Evolutionary conservation across 53 echinoderm and acorn worm genomes (phyloP).

Genomic region (Astropecten irregularis): DNA sequence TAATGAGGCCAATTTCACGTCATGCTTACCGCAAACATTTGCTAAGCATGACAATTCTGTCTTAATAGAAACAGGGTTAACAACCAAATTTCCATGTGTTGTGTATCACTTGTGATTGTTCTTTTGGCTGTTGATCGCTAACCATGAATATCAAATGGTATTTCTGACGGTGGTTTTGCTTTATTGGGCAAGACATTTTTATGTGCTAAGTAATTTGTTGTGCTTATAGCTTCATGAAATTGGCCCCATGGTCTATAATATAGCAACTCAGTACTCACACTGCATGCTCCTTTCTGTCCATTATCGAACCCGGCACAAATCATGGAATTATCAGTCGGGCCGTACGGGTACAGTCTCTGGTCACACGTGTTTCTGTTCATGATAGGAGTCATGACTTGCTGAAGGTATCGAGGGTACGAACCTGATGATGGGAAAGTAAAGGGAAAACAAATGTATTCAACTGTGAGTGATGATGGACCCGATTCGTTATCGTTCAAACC

Average conservation of each 20-base stretch:
- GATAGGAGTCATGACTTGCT: constrained; percentile 75
- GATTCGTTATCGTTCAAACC: too few species aligned
- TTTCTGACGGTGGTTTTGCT: too few species aligned
- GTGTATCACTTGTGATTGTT: too few species aligned
- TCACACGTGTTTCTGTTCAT: constrained; percentile 59
- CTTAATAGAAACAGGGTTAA: too few species aligned
- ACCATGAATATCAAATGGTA: too few species aligned
- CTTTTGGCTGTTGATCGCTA: too few species aligned
- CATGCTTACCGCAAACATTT: too few species aligned
- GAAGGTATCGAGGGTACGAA: constrained; percentile 24
- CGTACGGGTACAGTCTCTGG: background rate
- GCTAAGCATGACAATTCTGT: too few species aligned
- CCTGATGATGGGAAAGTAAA: background rate
- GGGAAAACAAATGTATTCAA: background rate
- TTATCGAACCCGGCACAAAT: constrained; percentile 72
- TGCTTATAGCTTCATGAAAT: background rate
- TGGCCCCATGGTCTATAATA: background rate
- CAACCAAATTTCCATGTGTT: too few species aligned
- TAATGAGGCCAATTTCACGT: too few species aligned
- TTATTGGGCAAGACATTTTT: background rate
- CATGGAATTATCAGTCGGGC: constrained; percentile 60
- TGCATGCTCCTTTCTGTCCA: constrained; percentile 78
- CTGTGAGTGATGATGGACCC: too few species aligned
- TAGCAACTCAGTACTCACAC: constrained; percentile 35
- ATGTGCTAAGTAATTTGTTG: background rate